Evolutionary conservation across 2,113 vertebrate genomes (phyloP), one percentile per base, ranked within the genome.

Genomic region (Chaenocephalus aceratus): DNA sequence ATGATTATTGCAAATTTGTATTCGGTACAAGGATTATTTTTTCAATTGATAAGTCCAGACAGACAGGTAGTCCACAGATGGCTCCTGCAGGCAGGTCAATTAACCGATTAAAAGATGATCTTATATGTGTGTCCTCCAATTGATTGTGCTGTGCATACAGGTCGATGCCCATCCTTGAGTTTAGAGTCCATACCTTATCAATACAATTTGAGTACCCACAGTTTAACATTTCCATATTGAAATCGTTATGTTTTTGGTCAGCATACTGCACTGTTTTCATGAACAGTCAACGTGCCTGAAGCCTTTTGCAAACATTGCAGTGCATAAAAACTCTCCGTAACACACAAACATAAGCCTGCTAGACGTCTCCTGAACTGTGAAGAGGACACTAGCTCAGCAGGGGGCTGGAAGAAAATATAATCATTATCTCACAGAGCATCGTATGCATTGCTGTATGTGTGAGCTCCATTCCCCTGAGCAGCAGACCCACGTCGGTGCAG

Each of bases 61-160:
- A 66, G 34, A 58, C 1, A 3, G 13, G 15, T 3, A 44, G 14
- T 45, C 54, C 57, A n/a, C 54, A 75, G 77, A 77, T 23, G 23
- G n/a, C 16, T 68, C 11, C 59, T 49, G 56, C 60, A 78, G 18
- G 16, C 48, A 46, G 23, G 61, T 72, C 10, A 63, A 67, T 80
- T 87, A 72, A 72, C 70, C 74, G 53, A 81, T 84, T 84, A 76
- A 77, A 80, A 75, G 11, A 75, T 67, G 7, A 71, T 59, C 57
- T 46, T 52, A 74, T 52, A 44, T 69, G 41, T 82, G 61, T 79
- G n/a, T 30, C 36, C 18, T 30, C 11, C 23, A 30, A 73, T 69
- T 30, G 66, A 82, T 45, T 30, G 2, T 10, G 1, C 68, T 26
- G 41, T 30, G 10, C 11, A 23, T 57, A 45, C 15, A 77, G 60